phyloP scores from a whole-genome alignment of 2,888 invertebrate genomes.

The Caenorhabditis afra region DNA sequence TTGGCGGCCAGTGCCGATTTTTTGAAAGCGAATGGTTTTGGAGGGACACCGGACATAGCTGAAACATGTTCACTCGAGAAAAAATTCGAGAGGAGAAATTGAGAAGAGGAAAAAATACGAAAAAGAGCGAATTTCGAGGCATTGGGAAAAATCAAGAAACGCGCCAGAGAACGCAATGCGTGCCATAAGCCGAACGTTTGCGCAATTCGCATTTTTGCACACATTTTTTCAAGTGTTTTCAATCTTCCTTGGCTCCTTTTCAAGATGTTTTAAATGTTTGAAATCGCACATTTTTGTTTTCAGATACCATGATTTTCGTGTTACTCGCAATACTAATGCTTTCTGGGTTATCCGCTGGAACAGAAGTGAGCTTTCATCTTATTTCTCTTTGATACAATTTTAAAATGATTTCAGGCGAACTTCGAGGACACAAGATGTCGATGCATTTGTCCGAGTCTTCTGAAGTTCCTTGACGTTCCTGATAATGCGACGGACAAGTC shows the following conservation, averaged over 20 bases:
- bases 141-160: constrained; percentile 7
- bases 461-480: constrained; percentile 65
- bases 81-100: background rate
- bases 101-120: background rate
- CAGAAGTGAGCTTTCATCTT: constrained; percentile 36
- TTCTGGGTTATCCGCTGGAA: constrained; percentile 13
- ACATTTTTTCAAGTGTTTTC: too few relatives aligned
- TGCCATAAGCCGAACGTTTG: background rate
- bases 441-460: constrained; percentile 78
- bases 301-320: constrained; percentile 14
- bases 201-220: constrained; percentile 13
- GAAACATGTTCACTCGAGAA: background rate
- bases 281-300: too few relatives aligned
- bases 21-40: constrained; percentile 52
- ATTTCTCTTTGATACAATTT: background rate
- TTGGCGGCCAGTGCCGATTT: constrained; percentile 61
- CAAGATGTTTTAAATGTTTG: too few relatives aligned
- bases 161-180: constrained; percentile 8
- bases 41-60: constrained; percentile 17
- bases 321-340: constrained; percentile 4
- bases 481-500: constrained; percentile 59
- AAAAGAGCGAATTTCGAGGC: background rate
- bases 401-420: constrained; percentile 68
- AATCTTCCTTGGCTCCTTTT: background rate
- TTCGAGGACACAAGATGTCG: constrained; percentile 79